A percentile compares a stretch with the other conserved stretches of the same genome.
These are phyloP conservation scores for Montipora cactus DNA, from an alignment of 64 coral and sea anemone genomes.

Conservation along the genomic window DNA sequence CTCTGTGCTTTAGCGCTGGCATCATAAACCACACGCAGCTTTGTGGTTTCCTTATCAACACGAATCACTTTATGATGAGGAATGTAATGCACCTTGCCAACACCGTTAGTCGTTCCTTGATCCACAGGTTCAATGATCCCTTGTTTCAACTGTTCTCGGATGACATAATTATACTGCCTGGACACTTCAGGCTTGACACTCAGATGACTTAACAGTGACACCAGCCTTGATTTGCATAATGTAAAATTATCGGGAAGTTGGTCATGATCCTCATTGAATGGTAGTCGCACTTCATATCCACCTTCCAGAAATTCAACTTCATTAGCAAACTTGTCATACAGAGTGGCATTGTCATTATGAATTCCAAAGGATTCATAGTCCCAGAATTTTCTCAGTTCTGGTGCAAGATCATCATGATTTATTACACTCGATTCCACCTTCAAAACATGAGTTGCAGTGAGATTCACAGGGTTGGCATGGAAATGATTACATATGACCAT, in stretches of 20 bases:
- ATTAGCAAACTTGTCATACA: no score
- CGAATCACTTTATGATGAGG: background rate
- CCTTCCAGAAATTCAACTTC: no score
- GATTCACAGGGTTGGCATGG: slow-evolving; percentile 32
- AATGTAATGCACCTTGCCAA: no score
- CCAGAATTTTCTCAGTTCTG: no score
- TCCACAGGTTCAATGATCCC: no score
- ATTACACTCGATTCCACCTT: no score
- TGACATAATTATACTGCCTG: slow-evolving; percentile 14
- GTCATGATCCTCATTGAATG: slow-evolving; percentile 55
- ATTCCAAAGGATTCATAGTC: no score
- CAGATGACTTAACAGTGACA: slow-evolving; percentile 8
- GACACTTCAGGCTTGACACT: slow-evolving; percentile 16
- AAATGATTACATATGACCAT: background rate
- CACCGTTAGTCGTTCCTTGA: no score
- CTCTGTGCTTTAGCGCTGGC: background rate
- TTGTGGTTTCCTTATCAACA: slow-evolving; percentile 32
- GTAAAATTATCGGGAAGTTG: slow-evolving; percentile 59
- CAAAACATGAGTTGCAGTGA: background rate
- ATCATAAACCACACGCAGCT: slow-evolving; percentile 49
- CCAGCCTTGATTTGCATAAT: background rate
- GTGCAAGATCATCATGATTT: no score
- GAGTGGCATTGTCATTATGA: no score
- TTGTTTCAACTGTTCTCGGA: no score
- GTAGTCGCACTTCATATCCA: no score